Evolutionary conservation across 2,797 vertebrate genomes (phyloP).

Genomic region (Rhinella marina): DNA sequence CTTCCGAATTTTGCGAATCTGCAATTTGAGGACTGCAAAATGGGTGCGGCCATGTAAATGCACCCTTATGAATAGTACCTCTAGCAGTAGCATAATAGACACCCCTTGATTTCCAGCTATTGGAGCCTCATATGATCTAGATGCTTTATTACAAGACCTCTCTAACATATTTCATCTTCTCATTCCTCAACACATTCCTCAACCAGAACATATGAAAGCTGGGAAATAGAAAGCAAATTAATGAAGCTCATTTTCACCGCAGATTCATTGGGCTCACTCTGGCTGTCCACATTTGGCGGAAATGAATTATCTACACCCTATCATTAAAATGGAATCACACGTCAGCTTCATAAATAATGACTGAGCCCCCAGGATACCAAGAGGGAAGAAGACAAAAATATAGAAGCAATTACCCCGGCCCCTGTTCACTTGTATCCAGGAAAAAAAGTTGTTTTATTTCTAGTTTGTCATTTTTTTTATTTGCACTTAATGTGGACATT

Average conservation of each 20-base stretch:
- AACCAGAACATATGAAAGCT: conserved; percentile 70
- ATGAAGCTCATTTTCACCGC: conserved; percentile 79
- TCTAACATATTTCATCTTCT: conserved; percentile 60
- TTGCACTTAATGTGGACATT: not conserved
- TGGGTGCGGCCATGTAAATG: no score
- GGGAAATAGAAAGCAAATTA: conserved; percentile 74
- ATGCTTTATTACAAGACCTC: conserved; percentile 26
- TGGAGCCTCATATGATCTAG: conserved; percentile 33
- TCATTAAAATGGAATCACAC: conserved; percentile 75
- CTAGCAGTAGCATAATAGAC: not conserved
- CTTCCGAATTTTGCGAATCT: no score
- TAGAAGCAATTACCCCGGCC: conserved; percentile 41
- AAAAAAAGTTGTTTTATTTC: conserved; percentile 28
- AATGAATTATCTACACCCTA: conserved; percentile 79
- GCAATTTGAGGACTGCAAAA: no score
- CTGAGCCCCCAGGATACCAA: conserved; percentile 59
- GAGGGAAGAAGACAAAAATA: conserved; percentile 22
- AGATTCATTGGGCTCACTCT: conserved; percentile 75
- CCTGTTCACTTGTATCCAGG: not conserved
- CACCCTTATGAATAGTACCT: not conserved
- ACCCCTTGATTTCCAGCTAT: not conserved
- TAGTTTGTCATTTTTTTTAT: conserved; percentile 1
- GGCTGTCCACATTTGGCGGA: conserved; percentile 75
- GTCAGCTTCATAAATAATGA: conserved; percentile 79
- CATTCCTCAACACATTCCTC: conserved; percentile 59